Conservation (phyloP, 2,113 vertebrate genomes). For the Leucoraja erinaceus region DNA sequence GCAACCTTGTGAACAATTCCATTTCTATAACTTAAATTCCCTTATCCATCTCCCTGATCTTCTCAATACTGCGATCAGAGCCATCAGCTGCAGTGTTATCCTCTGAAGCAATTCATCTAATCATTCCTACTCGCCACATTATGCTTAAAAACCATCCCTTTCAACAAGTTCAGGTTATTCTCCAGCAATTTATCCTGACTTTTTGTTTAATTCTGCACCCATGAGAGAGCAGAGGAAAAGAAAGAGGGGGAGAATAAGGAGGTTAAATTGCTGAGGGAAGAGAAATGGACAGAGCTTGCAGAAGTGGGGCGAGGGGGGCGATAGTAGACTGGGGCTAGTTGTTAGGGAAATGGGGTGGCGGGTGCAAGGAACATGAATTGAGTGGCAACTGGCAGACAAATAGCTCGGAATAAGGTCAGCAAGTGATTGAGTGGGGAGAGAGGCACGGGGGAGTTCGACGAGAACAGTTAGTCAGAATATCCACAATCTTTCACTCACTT, state of each 20-base stretch:
- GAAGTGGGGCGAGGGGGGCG: neutral
- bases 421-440: no score
- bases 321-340: no score
- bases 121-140: neutral
- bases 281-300: neutral
- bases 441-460: no score
- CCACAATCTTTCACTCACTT: no score
- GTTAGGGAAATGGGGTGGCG: no score
- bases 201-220: no score
- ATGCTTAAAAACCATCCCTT: neutral
- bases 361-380: neutral
- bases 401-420: no score
- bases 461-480: no score
- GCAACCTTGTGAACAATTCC: neutral
- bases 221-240: neutral
- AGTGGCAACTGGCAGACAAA: neutral
- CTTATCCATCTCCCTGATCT: neutral
- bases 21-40: neutral
- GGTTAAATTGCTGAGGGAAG: neutral
- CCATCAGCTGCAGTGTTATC: neutral
- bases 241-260: neutral
- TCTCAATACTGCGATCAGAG: neutral
- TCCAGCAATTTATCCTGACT: neutral
- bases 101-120: neutral
- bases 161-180: neutral